These are phyloP conservation scores for Simalia tracyae DNA, from an alignment of 2,797 vertebrate species.

Conservation along the genomic window DNA sequence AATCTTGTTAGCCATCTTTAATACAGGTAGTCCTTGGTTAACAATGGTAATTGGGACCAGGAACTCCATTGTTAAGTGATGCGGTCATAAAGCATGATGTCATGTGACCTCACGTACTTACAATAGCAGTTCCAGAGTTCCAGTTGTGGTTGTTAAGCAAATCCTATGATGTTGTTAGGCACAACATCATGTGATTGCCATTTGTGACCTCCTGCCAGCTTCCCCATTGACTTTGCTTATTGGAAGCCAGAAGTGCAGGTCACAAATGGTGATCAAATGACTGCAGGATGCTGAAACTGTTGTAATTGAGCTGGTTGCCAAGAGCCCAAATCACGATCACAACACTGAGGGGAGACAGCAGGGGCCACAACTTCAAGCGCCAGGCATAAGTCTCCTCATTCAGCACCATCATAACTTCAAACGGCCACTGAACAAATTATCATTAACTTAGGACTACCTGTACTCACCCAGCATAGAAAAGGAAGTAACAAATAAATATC, in stretches of 20 bases:
- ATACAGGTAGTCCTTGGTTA: background rate
- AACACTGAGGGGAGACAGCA: background rate
- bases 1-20: background rate
- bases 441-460: background rate
- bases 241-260: background rate
- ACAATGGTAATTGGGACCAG: background rate
- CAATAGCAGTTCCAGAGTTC: background rate
- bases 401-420: background rate
- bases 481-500: background rate
- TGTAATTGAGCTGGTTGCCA: background rate
- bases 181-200: background rate
- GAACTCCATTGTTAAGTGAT: background rate
- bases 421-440: background rate
- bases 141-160: background rate
- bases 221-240: background rate
- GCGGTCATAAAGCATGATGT: background rate
- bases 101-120: background rate
- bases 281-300: background rate
- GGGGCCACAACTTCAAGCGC: background rate
- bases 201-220: background rate
- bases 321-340: background rate
- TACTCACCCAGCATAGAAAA: background rate
- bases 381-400: background rate
- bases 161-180: background rate
- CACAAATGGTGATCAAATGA: background rate